Percentiles rank a stretch among this genome's conserved stretches.
These are phyloP conservation scores for Wiebesia pumilae DNA, from an alignment of 1,140 invertebrate genomes.

Conservation along the genomic window DNA sequence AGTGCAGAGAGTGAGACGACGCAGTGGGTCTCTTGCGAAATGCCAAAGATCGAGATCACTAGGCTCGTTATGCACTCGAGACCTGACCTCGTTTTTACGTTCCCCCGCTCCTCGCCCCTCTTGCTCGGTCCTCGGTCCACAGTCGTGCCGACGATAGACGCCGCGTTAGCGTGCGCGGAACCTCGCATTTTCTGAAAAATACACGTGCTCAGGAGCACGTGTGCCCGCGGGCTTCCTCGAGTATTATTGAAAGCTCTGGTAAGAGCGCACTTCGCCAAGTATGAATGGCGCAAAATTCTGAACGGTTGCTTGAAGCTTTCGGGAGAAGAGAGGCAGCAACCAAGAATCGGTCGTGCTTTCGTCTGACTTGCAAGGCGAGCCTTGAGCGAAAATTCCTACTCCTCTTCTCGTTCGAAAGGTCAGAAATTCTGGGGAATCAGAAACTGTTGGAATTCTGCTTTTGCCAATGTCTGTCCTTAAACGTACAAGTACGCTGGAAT, in stretches of 20 bases:
- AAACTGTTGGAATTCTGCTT: neutral
- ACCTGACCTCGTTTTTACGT: constrained; percentile 27
- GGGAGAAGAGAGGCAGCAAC: neutral
- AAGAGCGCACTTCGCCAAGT: constrained; percentile 27
- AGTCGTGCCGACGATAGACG: neutral
- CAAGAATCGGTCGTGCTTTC: too few relatives aligned
- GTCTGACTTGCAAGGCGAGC: too few relatives aligned
- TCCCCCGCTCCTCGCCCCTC: neutral
- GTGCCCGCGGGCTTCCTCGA: neutral
- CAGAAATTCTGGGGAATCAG: too few relatives aligned
- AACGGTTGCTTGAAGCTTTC: constrained; percentile 20
- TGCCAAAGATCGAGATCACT: constrained; percentile 28
- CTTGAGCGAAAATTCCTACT: neutral
- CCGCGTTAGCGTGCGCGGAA: neutral
- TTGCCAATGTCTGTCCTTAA: neutral
- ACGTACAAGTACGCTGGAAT: neutral
- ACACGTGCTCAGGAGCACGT: neutral
- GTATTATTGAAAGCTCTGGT: constrained; percentile 46
- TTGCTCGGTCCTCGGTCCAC: neutral
- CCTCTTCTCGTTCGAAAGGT: neutral
- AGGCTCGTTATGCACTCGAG: constrained; percentile 14
- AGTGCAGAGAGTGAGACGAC: neutral
- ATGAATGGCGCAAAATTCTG: constrained; percentile 40
- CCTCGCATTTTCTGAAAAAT: neutral
- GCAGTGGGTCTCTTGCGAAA: constrained; percentile 21